These are phyloP conservation scores for Galaxias olidus DNA, from an alignment of 2,797 vertebrate species.

Conservation along the genomic window DNA sequence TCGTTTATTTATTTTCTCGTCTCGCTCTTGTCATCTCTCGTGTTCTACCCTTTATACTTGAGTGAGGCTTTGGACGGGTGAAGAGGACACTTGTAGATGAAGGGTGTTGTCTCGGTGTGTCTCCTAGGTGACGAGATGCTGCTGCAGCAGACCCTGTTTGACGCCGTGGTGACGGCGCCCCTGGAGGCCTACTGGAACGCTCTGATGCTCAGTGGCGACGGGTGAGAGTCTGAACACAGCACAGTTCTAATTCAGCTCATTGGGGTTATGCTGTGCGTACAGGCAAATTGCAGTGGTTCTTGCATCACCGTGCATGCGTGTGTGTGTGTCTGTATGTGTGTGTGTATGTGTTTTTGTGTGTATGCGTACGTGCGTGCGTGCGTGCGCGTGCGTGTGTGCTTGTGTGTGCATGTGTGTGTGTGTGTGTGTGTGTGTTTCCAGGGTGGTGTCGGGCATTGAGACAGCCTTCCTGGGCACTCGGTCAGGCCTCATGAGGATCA, in stretches of 20 bases:
- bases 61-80: no score
- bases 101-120: neutral
- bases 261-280: neutral
- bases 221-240: conserved; percentile 63
- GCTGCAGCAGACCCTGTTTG: conserved; percentile 89
- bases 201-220: conserved; percentile 79
- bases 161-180: conserved; percentile 92
- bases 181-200: conserved; percentile 95
- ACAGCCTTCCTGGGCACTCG: conserved; percentile 91
- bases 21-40: neutral
- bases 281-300: no score
- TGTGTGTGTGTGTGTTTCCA: conserved; percentile 48
- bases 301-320: neutral
- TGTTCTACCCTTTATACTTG: no score
- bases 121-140: conserved; percentile 86
- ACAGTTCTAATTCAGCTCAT: neutral
- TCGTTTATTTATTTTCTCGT: no score
- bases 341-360: neutral
- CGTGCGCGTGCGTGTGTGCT: neutral
- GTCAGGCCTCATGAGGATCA: conserved; percentile 84
- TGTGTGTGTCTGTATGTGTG: neutral
- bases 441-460: conserved; percentile 80
- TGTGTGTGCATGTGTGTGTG: neutral
- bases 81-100: no score
- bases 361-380: neutral